Evolutionary conservation across 2,888 invertebrate genomes (phyloP).

Genomic region (Polyploca ridens): DNA sequence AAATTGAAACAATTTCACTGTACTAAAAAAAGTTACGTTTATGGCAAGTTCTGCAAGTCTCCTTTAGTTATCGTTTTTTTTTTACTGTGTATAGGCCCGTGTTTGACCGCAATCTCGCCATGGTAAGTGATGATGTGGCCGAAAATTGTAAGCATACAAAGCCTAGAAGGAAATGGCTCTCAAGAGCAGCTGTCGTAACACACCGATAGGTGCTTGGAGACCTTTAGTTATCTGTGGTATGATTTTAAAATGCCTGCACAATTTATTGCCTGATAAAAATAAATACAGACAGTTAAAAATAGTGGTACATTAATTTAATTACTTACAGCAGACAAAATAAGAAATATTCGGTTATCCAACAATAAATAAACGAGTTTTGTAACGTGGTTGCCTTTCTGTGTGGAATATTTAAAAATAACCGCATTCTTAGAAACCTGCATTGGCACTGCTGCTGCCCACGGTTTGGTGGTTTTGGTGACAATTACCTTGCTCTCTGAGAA

Average conservation of each 20-base stretch:
- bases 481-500: neutral
- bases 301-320: neutral
- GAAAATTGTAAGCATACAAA: too few relatives aligned
- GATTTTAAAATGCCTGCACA: neutral
- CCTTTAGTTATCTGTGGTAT: too few relatives aligned
- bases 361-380: neutral
- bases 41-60: neutral
- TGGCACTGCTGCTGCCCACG: neutral
- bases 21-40: neutral
- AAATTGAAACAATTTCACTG: neutral
- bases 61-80: too few relatives aligned
- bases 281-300: neutral
- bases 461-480: neutral
- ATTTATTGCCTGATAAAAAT: neutral
- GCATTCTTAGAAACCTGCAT: neutral
- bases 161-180: too few relatives aligned
- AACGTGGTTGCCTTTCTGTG: neutral
- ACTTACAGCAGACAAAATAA: neutral
- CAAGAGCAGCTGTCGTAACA: too few relatives aligned
- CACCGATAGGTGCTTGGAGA: too few relatives aligned
- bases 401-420: conserved; percentile 7
- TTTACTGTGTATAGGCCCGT: too few relatives aligned
- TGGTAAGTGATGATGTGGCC: too few relatives aligned
- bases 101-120: too few relatives aligned
- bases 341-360: neutral